Percentiles rank a stretch among this genome's conserved stretches.
These are phyloP conservation scores for Incurvaria masculella DNA, from an alignment of 2,888 invertebrate genomes.

Conservation along the genomic window DNA sequence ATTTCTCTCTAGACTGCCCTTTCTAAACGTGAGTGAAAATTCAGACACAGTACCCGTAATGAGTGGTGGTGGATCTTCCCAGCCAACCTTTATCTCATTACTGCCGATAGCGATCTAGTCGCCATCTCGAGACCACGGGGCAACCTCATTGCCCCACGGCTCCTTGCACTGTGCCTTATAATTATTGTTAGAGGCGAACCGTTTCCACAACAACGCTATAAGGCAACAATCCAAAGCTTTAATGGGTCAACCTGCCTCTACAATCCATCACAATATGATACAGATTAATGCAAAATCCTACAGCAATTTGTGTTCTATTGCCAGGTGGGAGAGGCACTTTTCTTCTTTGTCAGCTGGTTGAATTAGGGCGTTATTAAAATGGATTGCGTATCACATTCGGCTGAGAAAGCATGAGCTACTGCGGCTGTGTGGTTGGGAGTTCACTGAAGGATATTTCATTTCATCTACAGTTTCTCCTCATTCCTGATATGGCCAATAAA, in stretches of 20 bases:
- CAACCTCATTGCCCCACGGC: not conserved
- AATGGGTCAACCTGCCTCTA: slow-evolving; percentile 53
- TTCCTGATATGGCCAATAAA: too few species aligned
- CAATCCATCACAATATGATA: slow-evolving; percentile 45
- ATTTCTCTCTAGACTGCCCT: not conserved
- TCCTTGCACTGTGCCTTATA: slow-evolving; percentile 25
- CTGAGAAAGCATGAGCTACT: slow-evolving; percentile 53
- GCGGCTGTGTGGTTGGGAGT: not conserved
- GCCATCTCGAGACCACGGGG: not conserved
- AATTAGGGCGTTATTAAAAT: slow-evolving; percentile 32
- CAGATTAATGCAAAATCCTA: slow-evolving; percentile 15
- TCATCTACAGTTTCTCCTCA: too few species aligned
- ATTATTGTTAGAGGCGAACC: slow-evolving; percentile 31
- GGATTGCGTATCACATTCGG: slow-evolving; percentile 47
- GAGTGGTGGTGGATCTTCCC: not conserved
- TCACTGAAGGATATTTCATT: not conserved
- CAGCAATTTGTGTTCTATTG: slow-evolving; percentile 30
- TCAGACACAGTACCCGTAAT: not conserved
- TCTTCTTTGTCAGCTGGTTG: slow-evolving; percentile 21
- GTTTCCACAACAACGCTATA: slow-evolving; percentile 36
- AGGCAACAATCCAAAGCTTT: slow-evolving; percentile 57
- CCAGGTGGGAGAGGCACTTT: slow-evolving; percentile 24
- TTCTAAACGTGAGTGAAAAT: not conserved
- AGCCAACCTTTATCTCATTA: not conserved
- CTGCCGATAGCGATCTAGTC: not conserved